A percentile compares a stretch with the other conserved stretches of the same genome.
Evolutionary conservation across 2,888 invertebrate species (phyloP).

Genomic region (Meganola albula): DNA sequence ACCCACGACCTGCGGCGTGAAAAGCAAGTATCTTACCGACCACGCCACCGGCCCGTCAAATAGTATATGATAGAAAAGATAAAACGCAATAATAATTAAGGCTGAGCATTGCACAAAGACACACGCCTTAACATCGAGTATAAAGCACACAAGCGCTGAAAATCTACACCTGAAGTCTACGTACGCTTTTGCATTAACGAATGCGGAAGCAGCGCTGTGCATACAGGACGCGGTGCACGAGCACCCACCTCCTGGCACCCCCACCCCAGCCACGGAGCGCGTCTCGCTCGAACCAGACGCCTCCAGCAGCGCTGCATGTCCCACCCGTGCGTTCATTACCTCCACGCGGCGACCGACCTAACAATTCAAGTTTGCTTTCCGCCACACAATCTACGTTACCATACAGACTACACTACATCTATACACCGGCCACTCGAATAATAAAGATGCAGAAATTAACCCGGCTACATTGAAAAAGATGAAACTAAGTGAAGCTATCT

Average conservation of each 20-base stretch:
- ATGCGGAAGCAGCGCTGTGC: conserved; percentile 77
- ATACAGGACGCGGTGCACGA: conserved; percentile 70
- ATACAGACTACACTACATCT: conserved; percentile 64
- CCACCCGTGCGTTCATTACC: conserved; percentile 76
- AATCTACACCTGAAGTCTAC: conserved; percentile 76
- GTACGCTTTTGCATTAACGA: conserved; percentile 77
- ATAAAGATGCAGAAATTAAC: conserved; percentile 77
- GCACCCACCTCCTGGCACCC: conserved; percentile 44
- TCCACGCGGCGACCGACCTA: conserved; percentile 66
- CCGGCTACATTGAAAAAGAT: conserved; percentile 69
- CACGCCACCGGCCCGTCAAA: too few relatives aligned
- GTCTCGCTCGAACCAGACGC: conserved; percentile 67
- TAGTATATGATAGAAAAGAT: conserved; percentile 53
- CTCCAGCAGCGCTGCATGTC: conserved; percentile 66
- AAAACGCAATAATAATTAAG: conserved; percentile 73
- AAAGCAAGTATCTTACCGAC: too few relatives aligned
- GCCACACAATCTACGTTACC: conserved; percentile 72
- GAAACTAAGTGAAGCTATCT: conserved; percentile 78
- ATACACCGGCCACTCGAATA: conserved; percentile 73
- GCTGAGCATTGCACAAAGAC: conserved; percentile 67
- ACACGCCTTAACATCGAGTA: conserved; percentile 68
- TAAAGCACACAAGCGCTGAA: conserved; percentile 74
- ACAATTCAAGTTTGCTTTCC: conserved; percentile 78
- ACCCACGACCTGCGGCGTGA: too few relatives aligned
- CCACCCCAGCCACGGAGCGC: conserved; percentile 35